phyloP scores from a whole-genome alignment of 2,113 vertebrate genomes.

The Aleadryas rufinucha region DNA sequence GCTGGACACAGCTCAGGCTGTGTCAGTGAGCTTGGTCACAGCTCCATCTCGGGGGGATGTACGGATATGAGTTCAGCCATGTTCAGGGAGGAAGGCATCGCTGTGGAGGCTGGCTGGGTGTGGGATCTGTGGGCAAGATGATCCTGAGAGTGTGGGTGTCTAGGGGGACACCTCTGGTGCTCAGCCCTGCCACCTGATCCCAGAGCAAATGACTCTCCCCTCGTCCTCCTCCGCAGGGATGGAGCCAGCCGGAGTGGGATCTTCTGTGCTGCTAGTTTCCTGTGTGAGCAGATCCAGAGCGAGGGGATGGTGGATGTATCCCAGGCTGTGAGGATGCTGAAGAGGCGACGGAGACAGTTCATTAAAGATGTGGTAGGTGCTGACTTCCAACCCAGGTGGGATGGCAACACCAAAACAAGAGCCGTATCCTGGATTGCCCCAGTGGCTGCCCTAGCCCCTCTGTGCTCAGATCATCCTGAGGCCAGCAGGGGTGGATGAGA shows the following conservation, averaged over 20 bases:
- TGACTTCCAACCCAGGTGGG: not conserved
- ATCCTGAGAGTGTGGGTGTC: not conserved
- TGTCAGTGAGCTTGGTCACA: not conserved
- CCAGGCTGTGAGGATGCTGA: constrained; percentile 53
- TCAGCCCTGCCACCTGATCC: not conserved
- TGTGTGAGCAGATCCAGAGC: constrained; percentile 57
- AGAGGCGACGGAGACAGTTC: constrained; percentile 15
- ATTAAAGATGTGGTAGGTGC: constrained; percentile 54
- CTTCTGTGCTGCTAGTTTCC: constrained; percentile 55
- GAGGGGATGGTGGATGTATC: constrained; percentile 61
- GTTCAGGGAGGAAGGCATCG: not conserved
- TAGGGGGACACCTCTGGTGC: not conserved
- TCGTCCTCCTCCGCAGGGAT: not conserved
- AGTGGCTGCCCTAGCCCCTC: not conserved
- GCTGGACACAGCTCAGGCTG: not conserved
- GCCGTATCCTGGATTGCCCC: not conserved
- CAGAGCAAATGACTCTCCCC: not conserved
- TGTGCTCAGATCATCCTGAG: not conserved
- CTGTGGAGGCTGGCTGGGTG: not conserved
- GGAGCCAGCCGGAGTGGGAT: constrained; percentile 55
- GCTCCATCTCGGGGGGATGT: not conserved
- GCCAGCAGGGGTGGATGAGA: not conserved
- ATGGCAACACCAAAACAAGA: not conserved
- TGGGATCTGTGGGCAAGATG: too few species aligned
- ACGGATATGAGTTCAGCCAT: not conserved